Percentiles rank a stretch among this genome's conserved stretches.
Evolutionary conservation across 37 sponge, comb jelly and placozoan species (phyloP).

Genomic region (Ianthella basta): DNA sequence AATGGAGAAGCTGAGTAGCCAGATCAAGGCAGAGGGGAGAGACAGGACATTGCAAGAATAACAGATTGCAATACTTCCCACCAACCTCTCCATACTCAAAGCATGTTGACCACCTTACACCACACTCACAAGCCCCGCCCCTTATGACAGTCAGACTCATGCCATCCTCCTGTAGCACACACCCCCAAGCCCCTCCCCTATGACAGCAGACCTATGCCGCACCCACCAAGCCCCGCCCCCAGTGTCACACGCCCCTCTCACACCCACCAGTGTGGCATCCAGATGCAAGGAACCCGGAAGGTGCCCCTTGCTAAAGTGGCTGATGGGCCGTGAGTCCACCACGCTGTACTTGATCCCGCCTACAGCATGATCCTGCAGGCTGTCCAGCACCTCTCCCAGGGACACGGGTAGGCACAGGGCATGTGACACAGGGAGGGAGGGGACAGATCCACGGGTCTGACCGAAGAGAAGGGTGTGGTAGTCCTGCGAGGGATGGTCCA

Average conservation of each 20-base stretch:
- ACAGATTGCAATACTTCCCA: too few species aligned
- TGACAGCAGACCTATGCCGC: too few species aligned
- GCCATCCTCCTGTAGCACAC: neutral
- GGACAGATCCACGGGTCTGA: conserved; percentile 16
- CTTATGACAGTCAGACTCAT: neutral
- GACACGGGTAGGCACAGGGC: conserved; percentile 87
- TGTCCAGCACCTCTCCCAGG: conserved; percentile 76
- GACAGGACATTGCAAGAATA: too few species aligned
- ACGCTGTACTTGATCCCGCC: conserved; percentile 67
- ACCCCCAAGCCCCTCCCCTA: too few species aligned
- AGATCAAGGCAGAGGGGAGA: too few species aligned
- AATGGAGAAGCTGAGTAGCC: conserved; percentile 61
- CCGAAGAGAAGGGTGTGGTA: conserved; percentile 79
- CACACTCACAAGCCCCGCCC: too few species aligned
- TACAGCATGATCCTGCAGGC: conserved; percentile 19
- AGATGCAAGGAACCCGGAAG: conserved; percentile 69
- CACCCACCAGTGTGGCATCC: conserved; percentile 80
- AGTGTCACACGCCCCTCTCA: conserved; percentile 1
- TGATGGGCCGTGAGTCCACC: conserved; percentile 89
- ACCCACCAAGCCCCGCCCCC: too few species aligned
- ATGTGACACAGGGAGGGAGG: conserved; percentile 41
- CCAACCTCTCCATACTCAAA: too few species aligned
- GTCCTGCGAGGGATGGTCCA: conserved; percentile 42
- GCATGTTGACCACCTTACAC: too few species aligned
- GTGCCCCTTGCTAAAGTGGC: conserved; percentile 87